Base-by-base conservation (phyloP, 2,113 vertebrate species). In the Ammospiza caudacuta region DNA sequence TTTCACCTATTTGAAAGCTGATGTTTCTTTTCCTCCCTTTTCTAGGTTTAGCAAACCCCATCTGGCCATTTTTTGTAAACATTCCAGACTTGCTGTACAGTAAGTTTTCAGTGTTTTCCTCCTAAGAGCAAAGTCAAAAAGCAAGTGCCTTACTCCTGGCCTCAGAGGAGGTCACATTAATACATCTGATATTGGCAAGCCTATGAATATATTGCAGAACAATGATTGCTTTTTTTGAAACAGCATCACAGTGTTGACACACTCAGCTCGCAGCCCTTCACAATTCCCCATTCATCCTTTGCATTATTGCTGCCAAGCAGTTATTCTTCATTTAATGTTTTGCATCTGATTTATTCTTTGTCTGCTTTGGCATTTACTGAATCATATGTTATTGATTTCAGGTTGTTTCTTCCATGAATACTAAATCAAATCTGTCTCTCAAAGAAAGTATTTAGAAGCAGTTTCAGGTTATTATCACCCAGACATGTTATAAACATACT, bases 231-330 rank as follows among this genome's bases (percentile, higher is more conserved):
- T 79, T 82, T 94, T 84, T 66, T 73, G 47, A 66, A 91, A 49
- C 37, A 59, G 73, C 77, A 87, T 51, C 68, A 73, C 25, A 74
- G 28, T 43, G 73, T 37, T 96, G 80, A 62, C 87, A 51, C 6
- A 46, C 15, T 83, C 59, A 15, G 63, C 58, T 28, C 77, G 72
- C 13, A 21, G 73, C 27, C 43, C 47, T 82, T 31, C 59, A 83
- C 93, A 91, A 83, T 83, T 89, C 63, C 54, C 83, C 68, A 88
- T 92, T 94, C 93, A 82, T 77, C 35, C 57, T 84, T 14, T 27
- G 35, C 73, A 25, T 58, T 81, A 46, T 2, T 67, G 76, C 23
- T 95, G 89, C 87, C 77, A 92, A 81, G 25, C 52, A 78, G 46
- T 63, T 78, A 74, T 29, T 74, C 31, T 24, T 51, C 69, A 31